Evolutionary conservation across 2,113 vertebrate genomes (phyloP), one percentile per base, ranked within the genome.

Genomic region (Pollachius pollachius): DNA sequence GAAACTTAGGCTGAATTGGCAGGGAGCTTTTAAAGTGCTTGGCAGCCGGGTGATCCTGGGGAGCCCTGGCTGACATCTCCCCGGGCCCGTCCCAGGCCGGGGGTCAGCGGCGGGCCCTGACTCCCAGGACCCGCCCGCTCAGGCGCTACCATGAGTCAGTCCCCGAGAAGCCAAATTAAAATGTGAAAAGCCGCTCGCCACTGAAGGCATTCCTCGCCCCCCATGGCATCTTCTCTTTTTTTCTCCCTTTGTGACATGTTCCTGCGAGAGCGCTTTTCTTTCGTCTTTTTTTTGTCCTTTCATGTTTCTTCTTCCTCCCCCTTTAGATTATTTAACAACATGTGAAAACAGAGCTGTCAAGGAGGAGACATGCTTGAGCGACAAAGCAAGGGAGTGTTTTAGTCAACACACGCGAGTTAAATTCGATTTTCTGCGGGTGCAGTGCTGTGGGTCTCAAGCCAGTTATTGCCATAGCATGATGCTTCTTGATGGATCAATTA

Each of bases 1-100:
- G 92, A 95, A 94, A 94, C 92, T 91, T 90, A 92, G 93, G 91
- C 94, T 94, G 95, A 96, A 95, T 95, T 96, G 95, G 95, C 94
- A 96, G 94, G 91, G 88, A 13, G 87, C 93, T 95, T 94, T 93
- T 91, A 88, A 82, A 94, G 90, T 72, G 85, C 87, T 93, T 95
- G 95, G 94, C 94, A 96, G 93, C 83, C 90, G 86, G 57, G 62
- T 91, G 93, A 91, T 96, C 94, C 90, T 92, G 89, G 88, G 89
- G 93, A 95, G 93, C 87, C 91, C 90, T 90, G 74, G 91, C 88
- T 94, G 87, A 94, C 92, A 88, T 92, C 91, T 94, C 90, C 92
- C 91, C 85, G 87, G 90, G 91, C 85, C 79, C 83, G 88, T 89
- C 89, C 93, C 92, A 89, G 83, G 83, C 86, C 90, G 12, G 91